Evolutionary conservation across 2,113 vertebrate genomes (phyloP), one percentile per base, ranked within the genome.

Genomic region (Chlamydotis undulata): DNA sequence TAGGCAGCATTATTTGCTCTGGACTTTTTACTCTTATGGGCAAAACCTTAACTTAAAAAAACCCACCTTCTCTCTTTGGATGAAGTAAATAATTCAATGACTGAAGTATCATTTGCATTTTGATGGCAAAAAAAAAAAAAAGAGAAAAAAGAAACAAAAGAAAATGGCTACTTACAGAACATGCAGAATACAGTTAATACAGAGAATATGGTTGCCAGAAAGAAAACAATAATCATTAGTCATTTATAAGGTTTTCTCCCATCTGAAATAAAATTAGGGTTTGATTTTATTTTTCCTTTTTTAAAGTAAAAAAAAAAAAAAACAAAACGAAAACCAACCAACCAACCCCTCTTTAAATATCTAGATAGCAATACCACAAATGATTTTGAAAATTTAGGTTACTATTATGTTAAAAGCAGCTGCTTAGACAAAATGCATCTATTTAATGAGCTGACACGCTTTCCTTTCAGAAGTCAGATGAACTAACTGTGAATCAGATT

Each of bases 401-500:
- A 21, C 33, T 64, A 8, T 74, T 53, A 74, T 7, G 55, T 75
- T 83, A 92, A 93, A 96, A 84, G 82, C 43, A 90, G 64, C 65
- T 88, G 60, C 60, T 78, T 47, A 68, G 73, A 93, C 39, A 89
- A 94, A 92, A 86, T 29, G 25, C 73, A 88, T 76, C 69, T 89
- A 35, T 87, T 81, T 68, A 73, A 81, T 53, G 70, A 94, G 53
- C 19, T 41, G 75, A 93, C 65, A 50, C 6, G 7, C 65, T 52
- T 87, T 55, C 74, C 63, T 92, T 88, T 93, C 29, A 33, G 55
- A 88, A 95, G 64, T 76, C 53, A 74, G 18, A 82, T 74, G 45
- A 81, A 60, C 74, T 68, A 70, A 81, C 80, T 59, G 64, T 89
- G 59, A 88, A 93, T 80, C 89, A 93, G 61, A 89, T 96, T 89